Evolutionary conservation across 2,113 vertebrate genomes (phyloP).

Genomic region (Cromileptes altivelis): DNA sequence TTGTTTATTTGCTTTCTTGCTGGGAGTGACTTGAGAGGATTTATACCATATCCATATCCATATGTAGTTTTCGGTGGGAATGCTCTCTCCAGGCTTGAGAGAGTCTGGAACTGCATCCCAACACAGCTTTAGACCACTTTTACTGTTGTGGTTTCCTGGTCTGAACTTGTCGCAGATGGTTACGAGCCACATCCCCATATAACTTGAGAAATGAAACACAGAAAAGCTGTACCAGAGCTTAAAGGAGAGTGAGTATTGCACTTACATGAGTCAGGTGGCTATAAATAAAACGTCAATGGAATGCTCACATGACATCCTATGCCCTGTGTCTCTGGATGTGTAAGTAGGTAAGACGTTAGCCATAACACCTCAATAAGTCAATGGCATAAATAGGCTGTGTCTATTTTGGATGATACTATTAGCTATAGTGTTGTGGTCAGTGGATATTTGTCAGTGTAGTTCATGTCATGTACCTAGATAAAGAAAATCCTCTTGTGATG

Average conservation of each 20-base stretch:
- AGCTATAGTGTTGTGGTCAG: background rate
- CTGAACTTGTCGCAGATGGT: background rate
- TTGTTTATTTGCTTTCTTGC: background rate
- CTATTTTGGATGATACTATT: background rate
- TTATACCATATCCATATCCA: background rate
- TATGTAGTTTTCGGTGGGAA: background rate
- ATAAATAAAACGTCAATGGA: background rate
- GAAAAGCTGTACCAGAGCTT: conserved; percentile 3
- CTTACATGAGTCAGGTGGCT: background rate
- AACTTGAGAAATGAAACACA: conserved; percentile 1
- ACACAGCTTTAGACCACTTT: background rate
- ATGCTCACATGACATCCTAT: background rate
- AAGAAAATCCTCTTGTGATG: background rate
- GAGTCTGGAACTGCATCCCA: background rate
- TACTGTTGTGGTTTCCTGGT: background rate
- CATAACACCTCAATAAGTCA: background rate
- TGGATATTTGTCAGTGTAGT: background rate
- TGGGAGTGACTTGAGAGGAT: background rate
- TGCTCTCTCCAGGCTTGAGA: background rate
- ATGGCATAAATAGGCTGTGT: background rate
- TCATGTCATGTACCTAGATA: background rate
- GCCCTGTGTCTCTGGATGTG: background rate
- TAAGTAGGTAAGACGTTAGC: background rate
- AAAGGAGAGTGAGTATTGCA: background rate
- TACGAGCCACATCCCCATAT: background rate